Conservation (phyloP, 1,140 invertebrate species). For the Ridgeia piscesae region DNA sequence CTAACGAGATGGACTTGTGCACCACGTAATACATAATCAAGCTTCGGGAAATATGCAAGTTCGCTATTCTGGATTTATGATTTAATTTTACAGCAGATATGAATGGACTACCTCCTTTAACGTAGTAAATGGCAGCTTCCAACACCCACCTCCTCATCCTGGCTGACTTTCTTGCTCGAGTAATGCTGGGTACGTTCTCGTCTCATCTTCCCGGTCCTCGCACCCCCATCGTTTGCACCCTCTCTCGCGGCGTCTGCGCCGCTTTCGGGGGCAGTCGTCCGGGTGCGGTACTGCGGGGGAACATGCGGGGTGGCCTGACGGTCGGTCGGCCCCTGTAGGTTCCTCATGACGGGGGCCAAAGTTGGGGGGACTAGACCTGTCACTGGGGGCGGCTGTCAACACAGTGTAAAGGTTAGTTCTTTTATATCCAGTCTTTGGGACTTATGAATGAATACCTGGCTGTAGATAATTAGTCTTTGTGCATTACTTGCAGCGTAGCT, state of each 20-base stretch:
- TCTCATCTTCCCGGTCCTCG: conserved; percentile 34
- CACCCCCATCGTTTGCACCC: neutral
- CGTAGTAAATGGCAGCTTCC: no score
- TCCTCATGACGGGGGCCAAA: conserved; percentile 2
- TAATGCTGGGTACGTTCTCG: conserved; percentile 34
- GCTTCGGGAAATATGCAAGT: no score
- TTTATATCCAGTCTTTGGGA: no score
- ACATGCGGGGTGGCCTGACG: neutral
- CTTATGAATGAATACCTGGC: no score
- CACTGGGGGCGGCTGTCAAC: neutral
- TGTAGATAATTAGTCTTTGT: no score
- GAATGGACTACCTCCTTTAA: no score
- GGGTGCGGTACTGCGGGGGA: neutral
- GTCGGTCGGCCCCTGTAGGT: neutral
- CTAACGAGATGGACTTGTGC: no score
- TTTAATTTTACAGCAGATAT: no score
- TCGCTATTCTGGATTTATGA: no score
- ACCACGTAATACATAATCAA: no score
- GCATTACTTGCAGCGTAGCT: no score
- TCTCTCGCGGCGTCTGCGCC: neutral
- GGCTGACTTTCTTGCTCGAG: conserved; percentile 17
- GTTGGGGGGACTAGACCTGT: neutral
- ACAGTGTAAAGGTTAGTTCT: neutral
- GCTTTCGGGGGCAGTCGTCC: neutral
- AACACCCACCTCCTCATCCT: conserved; percentile 28